Evolutionary conservation across 2,113 vertebrate species (phyloP), one percentile per base, ranked within the genome.

Genomic region (Alexandromys fortis): DNA sequence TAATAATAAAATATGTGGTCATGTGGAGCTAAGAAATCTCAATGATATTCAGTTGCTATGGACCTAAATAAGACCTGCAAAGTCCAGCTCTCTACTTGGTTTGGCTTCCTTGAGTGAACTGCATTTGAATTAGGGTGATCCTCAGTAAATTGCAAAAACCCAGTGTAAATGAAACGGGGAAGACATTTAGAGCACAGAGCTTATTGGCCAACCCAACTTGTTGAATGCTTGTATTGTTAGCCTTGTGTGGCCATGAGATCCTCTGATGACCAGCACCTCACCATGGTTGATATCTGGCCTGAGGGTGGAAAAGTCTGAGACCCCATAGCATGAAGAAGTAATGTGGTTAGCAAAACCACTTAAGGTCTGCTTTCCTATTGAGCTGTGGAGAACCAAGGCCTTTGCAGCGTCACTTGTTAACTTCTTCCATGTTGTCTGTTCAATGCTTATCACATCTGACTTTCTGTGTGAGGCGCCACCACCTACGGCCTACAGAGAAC

Each of bases 391-490:
- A 47, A 75, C 45, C 76, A 76, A 19, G 35, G 24, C 13, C 24
- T 68, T 93, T 90, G 24, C 3, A 5, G 79, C n/a, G 70, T 65
- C 35, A 35, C 35, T 19, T 12, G 12, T 90, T 86, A 35, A 73
- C 28, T 96, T 92, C 55, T 52, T 38, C 76, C 73, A 52, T 21
- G 11, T 33, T 79, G 26, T 9, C 61, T 35, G 38, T 35, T 49
- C 10, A 4, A 5, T 38, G 35, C 38, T 81, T 94, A 52, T 93
- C 42, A 58, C 21, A 55, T 14, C 30, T n/a, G 89, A 72, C 33
- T 33, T 96, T 78, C 19, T 72, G n/a, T 78, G 68, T 94, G 75
- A 92, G 35, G 79, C 28, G 58, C 79, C 49, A 77, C 45, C 81
- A 68, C 92, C 70, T 72, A 1, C 1, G 1, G 4, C 7, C 73